Conservation (phyloP, 2,797 vertebrate genomes). For the Okamejei kenojei region DNA sequence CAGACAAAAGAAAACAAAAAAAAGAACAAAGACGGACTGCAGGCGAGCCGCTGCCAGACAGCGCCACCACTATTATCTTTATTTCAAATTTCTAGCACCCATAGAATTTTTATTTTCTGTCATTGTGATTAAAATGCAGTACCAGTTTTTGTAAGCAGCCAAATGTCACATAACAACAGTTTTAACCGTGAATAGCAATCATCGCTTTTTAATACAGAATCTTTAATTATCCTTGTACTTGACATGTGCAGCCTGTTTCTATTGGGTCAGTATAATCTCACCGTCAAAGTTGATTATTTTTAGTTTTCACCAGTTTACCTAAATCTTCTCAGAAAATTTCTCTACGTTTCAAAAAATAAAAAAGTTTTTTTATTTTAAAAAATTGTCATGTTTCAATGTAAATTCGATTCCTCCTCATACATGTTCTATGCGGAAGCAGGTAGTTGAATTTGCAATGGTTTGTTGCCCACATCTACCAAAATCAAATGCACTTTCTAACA, state of each 20-base stretch:
- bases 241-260: too few species aligned
- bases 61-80: too few species aligned
- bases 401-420: not conserved
- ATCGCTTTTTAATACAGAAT: too few species aligned
- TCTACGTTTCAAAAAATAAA: not conserved
- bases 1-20: too few species aligned
- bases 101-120: not conserved
- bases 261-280: too few species aligned
- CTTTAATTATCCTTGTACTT: too few species aligned
- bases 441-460: not conserved
- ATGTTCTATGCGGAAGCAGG: not conserved
- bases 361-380: too few species aligned
- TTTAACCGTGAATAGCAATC: too few species aligned
- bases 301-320: not conserved
- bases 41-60: too few species aligned
- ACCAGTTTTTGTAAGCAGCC: not conserved
- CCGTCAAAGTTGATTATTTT: too few species aligned
- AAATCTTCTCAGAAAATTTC: not conserved
- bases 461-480: not conserved
- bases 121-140: not conserved
- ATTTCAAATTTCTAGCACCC: not conserved
- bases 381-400: not conserved
- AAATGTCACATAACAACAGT: too few species aligned
- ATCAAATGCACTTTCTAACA: not conserved
- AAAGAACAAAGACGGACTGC: too few species aligned